Percentiles rank a stretch among this genome's conserved stretches.
phyloP scores from a whole-genome alignment of 37 sponge, comb jelly and placozoan species.

The Oscarella lobularis region DNA sequence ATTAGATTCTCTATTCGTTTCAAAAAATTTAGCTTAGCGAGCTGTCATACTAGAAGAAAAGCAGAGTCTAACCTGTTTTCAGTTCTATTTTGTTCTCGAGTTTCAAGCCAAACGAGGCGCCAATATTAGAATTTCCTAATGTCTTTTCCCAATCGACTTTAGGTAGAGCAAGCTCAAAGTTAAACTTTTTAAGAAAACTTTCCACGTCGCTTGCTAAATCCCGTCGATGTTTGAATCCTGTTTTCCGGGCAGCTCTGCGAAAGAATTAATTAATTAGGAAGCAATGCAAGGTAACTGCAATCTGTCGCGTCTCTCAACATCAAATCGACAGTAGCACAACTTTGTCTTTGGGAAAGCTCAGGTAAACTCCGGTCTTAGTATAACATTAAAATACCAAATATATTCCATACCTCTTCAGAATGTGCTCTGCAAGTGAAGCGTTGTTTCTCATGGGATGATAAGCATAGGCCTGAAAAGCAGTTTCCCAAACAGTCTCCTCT shows the following conservation, averaged over 20 bases:
- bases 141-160: not conserved
- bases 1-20: no score
- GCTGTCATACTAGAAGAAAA: no score
- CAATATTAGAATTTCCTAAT: not conserved
- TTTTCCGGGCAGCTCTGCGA: not conserved
- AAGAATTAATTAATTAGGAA: no score
- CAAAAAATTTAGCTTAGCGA: no score
- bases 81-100: not conserved
- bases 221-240: not conserved
- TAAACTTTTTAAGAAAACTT: not conserved
- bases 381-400: no score
- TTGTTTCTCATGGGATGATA: not conserved
- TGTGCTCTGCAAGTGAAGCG: not conserved
- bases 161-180: not conserved
- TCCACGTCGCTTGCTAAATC: no score
- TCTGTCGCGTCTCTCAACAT: no score
- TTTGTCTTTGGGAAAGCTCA: no score
- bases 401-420: no score
- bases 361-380: no score
- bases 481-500: not conserved
- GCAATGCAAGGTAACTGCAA: no score
- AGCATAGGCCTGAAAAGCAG: not conserved
- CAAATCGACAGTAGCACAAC: no score
- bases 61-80: not conserved
- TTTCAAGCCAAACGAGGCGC: not conserved